Evolutionary conservation across 2,113 vertebrate species (phyloP), one percentile per base, ranked within the genome.

Genomic region (Cryptomyrus ogoouensis): DNA sequence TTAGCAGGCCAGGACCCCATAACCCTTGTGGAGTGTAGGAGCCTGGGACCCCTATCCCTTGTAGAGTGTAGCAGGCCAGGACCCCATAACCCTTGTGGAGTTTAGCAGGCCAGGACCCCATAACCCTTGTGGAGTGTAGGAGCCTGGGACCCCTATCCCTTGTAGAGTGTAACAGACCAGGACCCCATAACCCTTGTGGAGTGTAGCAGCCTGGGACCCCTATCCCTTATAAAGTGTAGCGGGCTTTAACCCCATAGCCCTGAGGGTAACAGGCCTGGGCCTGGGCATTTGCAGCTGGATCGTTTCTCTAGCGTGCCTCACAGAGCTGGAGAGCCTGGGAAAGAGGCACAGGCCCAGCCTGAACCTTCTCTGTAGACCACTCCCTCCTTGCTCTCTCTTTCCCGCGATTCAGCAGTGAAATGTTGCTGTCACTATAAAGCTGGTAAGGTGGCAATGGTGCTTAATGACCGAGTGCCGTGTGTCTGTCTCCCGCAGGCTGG

Each of bases 401-500:
- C 21, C n/a, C n/a, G 1, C 19, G 2, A 66, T 24, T 7, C n/a
- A 13, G n/a, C 24, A 52, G 62, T 12, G n/a, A 70, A 70, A 70
- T 27, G n/a, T 10, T 35, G 1, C 24, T 35, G 66, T 74, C 8
- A 46, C 12, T 46, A 0, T 27, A 47, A 84, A 9, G 5, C 15
- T 42, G 19, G 21, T 0, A 49, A 10, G 3, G 46, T 21, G 24
- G 21, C 42, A 46, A 12, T 47, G 19, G 21, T 31, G 46, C 21
- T 17, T 19, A 8, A 15, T 87, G 21, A 35, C 9, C 1, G 47
- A 56, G 49, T 17, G 15, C 13, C 27, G 49, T 42, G 86, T 15
- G 49, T 62, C 10, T 66, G 87, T 95, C 15, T 95, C 56, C 94
- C 92, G 86, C 94, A 99, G 98, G 95, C 95, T 99, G 94, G 97